Percentiles rank a stretch among this genome's conserved stretches.
These are phyloP conservation scores for Prosopocoilus inquinatus DNA, from an alignment of 2,888 invertebrate species.

Conservation along the genomic window DNA sequence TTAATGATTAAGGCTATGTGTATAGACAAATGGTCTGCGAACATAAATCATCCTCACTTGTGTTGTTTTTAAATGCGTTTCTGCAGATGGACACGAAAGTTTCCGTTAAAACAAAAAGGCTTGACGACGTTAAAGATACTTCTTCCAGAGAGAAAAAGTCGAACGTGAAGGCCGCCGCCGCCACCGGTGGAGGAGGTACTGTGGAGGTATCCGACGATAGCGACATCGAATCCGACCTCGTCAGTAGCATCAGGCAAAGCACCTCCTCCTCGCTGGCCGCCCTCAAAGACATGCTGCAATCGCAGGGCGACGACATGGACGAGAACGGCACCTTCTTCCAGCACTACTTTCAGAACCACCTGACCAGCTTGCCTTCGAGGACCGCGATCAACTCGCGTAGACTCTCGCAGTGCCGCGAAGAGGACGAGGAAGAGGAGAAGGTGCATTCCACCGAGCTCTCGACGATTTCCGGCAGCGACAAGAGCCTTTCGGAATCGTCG, in stretches of 20 bases:
- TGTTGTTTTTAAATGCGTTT: too few species aligned
- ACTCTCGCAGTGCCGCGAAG: slow-evolving; percentile 79
- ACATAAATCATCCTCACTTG: neutral
- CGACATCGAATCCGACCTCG: slow-evolving; percentile 61
- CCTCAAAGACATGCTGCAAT: slow-evolving; percentile 65
- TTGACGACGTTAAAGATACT: slow-evolving; percentile 8
- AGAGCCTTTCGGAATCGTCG: slow-evolving; percentile 47
- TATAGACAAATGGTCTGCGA: slow-evolving; percentile 1
- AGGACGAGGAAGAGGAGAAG: slow-evolving; percentile 72
- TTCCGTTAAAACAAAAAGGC: slow-evolving; percentile 24
- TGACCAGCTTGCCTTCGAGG: slow-evolving; percentile 66
- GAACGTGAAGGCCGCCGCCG: too few species aligned
- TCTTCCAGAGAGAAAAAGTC: slow-evolving; percentile 18
- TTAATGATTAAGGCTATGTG: too few species aligned
- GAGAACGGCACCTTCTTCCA: slow-evolving; percentile 65
- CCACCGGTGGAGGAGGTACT: neutral
- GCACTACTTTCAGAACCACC: slow-evolving; percentile 72
- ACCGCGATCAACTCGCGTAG: slow-evolving; percentile 62
- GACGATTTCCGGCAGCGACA: slow-evolving; percentile 48
- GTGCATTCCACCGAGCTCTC: slow-evolving; percentile 41
- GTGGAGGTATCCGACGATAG: slow-evolving; percentile 50
- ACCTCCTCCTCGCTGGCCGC: slow-evolving; percentile 68
- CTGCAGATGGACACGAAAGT: slow-evolving; percentile 33
- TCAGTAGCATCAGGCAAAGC: slow-evolving; percentile 67
- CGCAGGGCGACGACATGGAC: slow-evolving; percentile 53